These are phyloP conservation scores for Phoeniculus purpureus DNA, from an alignment of 2,797 vertebrate species.

Conservation along the genomic window DNA sequence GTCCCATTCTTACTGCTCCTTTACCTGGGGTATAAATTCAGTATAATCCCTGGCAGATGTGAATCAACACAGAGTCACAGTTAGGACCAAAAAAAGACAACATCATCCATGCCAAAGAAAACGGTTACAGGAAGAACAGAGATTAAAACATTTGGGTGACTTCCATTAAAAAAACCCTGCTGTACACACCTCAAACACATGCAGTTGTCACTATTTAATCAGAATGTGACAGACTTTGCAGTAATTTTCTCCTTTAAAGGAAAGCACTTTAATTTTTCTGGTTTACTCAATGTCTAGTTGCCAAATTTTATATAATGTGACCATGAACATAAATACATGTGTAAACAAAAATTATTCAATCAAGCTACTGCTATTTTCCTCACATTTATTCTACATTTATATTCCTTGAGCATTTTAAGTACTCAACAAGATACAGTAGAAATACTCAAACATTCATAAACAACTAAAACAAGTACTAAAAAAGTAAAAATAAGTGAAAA, in stretches of 20 bases:
- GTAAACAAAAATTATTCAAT: background rate
- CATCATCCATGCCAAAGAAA: background rate
- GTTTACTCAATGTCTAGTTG: background rate
- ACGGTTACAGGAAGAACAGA: background rate
- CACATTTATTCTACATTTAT: background rate
- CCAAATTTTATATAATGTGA: background rate
- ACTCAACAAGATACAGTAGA: background rate
- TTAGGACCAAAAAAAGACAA: background rate
- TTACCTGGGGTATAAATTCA: background rate
- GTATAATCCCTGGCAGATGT: background rate
- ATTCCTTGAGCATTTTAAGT: background rate
- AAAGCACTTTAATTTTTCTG: background rate
- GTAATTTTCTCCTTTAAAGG: background rate
- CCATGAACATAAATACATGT: background rate
- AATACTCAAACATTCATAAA: conserved; percentile 20
- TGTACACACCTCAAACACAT: background rate
- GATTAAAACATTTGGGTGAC: background rate
- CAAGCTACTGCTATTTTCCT: background rate
- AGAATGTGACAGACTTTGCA: background rate
- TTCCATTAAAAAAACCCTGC: background rate
- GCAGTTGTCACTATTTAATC: background rate
- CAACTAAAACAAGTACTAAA: background rate
- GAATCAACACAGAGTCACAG: background rate
- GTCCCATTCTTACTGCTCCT: background rate
- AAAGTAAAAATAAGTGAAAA: background rate